A percentile compares a stretch with the other conserved stretches of the same genome.
Evolutionary conservation across 1,140 invertebrate species (phyloP).

Genomic region (Meloidogyne floridensis): DNA sequence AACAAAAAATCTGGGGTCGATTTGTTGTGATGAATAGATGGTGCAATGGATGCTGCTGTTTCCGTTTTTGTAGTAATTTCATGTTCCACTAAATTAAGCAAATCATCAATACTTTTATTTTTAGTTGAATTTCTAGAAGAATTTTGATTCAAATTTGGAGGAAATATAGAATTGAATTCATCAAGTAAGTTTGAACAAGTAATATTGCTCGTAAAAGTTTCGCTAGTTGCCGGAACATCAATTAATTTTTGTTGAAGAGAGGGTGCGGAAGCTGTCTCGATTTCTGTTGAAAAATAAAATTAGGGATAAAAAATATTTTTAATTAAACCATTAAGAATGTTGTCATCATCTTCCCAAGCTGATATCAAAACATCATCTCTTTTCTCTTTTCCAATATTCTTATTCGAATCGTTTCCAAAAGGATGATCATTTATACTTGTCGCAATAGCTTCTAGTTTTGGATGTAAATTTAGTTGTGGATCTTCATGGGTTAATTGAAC

Average conservation of each 20-base stretch:
- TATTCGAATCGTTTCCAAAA: not conserved
- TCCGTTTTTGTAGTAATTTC: not conserved
- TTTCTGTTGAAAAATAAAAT: not conserved
- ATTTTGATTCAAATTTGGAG: not conserved
- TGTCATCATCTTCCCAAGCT: no score
- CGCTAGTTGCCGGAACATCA: not conserved
- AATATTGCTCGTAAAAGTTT: not conserved
- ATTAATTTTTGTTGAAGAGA: not conserved
- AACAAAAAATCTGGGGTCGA: not conserved
- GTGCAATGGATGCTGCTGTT: not conserved
- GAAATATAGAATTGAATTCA: not conserved
- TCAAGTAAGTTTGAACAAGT: not conserved
- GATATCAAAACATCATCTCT: not conserved
- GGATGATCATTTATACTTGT: not conserved
- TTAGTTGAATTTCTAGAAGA: not conserved
- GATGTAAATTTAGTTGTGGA: not conserved
- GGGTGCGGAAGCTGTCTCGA: not conserved
- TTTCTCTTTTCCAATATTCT: not conserved
- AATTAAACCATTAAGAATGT: no score
- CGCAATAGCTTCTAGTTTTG: not conserved
- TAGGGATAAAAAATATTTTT: not conserved
- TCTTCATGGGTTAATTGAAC: not conserved
- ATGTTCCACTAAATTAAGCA: not conserved
- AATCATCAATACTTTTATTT: not conserved
- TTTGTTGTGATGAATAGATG: not conserved